Evolutionary conservation across 37 sponge, comb jelly and placozoan genomes (phyloP), one percentile per base, ranked within the genome.

Genomic region (Tethya wilhelma): DNA sequence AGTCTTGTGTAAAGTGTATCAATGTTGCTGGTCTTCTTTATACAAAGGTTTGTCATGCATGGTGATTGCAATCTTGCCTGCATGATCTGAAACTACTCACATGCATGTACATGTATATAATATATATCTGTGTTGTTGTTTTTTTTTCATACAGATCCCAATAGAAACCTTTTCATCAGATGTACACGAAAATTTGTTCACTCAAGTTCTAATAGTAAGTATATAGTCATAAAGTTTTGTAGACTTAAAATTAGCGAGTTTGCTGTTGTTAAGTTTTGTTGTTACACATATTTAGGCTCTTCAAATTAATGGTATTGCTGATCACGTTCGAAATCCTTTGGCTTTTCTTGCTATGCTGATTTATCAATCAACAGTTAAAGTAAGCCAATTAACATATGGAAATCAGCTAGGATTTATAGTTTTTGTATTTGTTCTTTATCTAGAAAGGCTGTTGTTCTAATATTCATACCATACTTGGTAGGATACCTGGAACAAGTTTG

Each of bases 41-140:
- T 34, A 63, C 57, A 4, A 71, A 71, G 81, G 81, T 81, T 25
- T 8, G 46, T 55, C 63, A 19, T n/a, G n/a, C n/a, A n/a, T n/a
- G n/a, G n/a, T n/a, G n/a, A 49, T 49, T 49, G 14, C 14, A 19
- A 49, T 49, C 9, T 49, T 49, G 53, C 14, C 53, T 49, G 14
- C 53, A 19, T 49, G n/a, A n/a, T n/a, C n/a, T n/a, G n/a, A n/a
- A n/a, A n/a, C n/a, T n/a, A n/a, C n/a, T n/a, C n/a, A n/a, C n/a
- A n/a, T n/a, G n/a, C n/a, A n/a, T n/a, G n/a, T n/a, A n/a, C n/a
- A n/a, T n/a, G n/a, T n/a, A n/a, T n/a, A n/a, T 12, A 12, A 26
- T 7, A 60, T 60, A n/a, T 12, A 26, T n/a, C 25, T 60, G 28
- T n/a, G 33, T 6, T 65, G 31, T n/a, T 65, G 59, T 28, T 58